Evolutionary conservation across 2,797 vertebrate genomes (phyloP), one percentile per base, ranked within the genome.

Genomic region (Melanotaenia parkinsoni): DNA sequence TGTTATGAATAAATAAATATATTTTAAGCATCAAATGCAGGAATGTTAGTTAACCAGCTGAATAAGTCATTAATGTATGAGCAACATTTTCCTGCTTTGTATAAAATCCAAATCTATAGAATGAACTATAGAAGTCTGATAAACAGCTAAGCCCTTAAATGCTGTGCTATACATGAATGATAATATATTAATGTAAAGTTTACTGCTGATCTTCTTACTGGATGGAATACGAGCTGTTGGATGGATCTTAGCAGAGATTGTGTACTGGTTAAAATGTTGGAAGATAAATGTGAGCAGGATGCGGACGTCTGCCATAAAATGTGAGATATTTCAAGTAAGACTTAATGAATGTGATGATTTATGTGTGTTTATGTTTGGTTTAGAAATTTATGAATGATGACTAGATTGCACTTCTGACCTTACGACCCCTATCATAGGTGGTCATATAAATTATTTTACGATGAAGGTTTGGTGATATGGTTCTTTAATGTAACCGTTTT

Each of bases 391-490:
- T 37, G 5, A 18, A 58, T 57, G 35, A 38, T 58, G 65, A 72
- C 28, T 30, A 47, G 60, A 58, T 58, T 71, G 75, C 33, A 50
- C 53, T 67, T 62, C 26, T 68, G 45, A 56, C 61, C 16, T 45
- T 8, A 18, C 26, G 5, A 63, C 30, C 24, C 51, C 38, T 64
- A 8, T 50, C 11, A 18, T 40, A 28, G 33, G 11, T n/a, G 51
- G 4, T 35, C 18, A 47, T n/a, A 9, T 67, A 35, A 71, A 67
- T 3, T 22, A 32, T 53, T 28, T 11, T 62, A 7, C 26, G 8
- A 10, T 32, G 62, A n/a, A 59, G 28, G 6, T n/a, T 26, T n/a
- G 51, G 8, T 47, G 13, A 32, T 40, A 43, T 3, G 67, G 18
- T 57, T 32, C 4, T 59, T 66, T 72, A 3, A 14, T 26, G 7